phyloP scores from a whole-genome alignment of 2,797 vertebrate genomes.

The Danio jaintianensis region DNA sequence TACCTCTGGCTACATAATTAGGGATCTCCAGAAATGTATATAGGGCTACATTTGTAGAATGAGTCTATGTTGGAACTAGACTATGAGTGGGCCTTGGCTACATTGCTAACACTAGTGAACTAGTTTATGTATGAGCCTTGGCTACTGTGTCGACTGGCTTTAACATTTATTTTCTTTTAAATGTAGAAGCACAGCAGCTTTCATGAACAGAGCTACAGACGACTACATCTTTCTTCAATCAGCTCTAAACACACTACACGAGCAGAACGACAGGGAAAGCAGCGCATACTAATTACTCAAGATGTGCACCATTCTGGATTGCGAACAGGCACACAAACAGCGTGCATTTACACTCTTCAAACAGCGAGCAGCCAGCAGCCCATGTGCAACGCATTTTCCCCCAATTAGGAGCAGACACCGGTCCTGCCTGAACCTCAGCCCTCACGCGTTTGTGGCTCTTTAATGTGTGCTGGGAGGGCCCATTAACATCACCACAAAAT shows the following conservation, averaged over 20 bases:
- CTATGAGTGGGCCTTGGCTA: too few species aligned
- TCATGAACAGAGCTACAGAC: neutral
- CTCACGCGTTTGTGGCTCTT: conserved; percentile 73
- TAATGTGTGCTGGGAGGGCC: conserved; percentile 70
- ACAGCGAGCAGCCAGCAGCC: conserved; percentile 73
- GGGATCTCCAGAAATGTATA: too few species aligned
- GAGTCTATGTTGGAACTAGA: too few species aligned
- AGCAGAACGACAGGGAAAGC: conserved; percentile 38
- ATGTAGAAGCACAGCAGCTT: neutral
- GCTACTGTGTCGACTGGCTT: too few species aligned
- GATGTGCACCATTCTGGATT: conserved; percentile 17
- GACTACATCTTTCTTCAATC: conserved; percentile 24
- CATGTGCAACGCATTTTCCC: conserved; percentile 79
- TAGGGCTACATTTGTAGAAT: too few species aligned
- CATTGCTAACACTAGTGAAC: too few species aligned
- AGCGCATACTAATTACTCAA: conserved; percentile 57
- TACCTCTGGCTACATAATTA: too few species aligned
- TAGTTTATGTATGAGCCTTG: too few species aligned
- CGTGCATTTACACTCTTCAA: conserved; percentile 52
- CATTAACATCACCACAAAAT: conserved; percentile 74
- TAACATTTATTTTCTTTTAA: too few species aligned
- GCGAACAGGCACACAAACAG: conserved; percentile 25
- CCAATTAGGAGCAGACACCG: conserved; percentile 81
- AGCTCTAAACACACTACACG: conserved; percentile 44
- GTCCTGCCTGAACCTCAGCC: conserved; percentile 69